Base-by-base conservation (phyloP, 1,140 invertebrate species). In the Caenorhabditis latens region DNA sequence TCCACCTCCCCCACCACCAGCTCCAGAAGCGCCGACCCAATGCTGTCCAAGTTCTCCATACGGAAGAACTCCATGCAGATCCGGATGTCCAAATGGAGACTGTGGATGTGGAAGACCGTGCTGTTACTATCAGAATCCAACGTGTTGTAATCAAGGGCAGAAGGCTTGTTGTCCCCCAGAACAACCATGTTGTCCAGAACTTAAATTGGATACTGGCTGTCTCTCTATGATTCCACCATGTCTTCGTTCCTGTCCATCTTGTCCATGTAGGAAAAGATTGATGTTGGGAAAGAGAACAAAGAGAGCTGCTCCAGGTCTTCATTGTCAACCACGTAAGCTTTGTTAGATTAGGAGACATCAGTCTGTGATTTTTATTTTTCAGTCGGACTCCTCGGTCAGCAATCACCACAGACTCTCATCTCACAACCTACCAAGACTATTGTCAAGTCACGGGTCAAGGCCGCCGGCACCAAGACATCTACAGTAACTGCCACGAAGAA, bases 91-190 rank as follows among this genome's bases (percentile, higher is more conserved):
- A n/a, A 86, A 87, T 84, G 88, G 89, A 88, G 89, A 88, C 58
- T 90, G 89, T 79, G 89, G 90, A 21, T 90, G 90, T 67, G 89
- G 90, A 57, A 61, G 90, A 75, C 90, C 90, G 13, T 90, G 90
- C 63, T 90, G 90, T 53, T 90, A 87, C 65, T 90, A 90, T 65
- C 84, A 89, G 50, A 88, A 90, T 53, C 82, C 88, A 19, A 71
- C 79, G 21, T 90, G 88, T n/a, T 89, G 88, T 71, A 21, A 84
- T 21, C 84, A 86, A 32, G 71, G 55, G 4, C 67, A 84, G n/a
- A 90, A 90, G 55, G 89, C 90, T 0, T 90, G 90, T 57, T 90
- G 90, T 85, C 90, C 89, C 11, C 89, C 89, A 4, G 50, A 63
- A 19, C 87, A 87, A 3, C 89, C 89, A 19, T 90, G 90, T 63